Percentiles rank a stretch among this genome's conserved stretches.
phyloP scores from a whole-genome alignment of 1,140 invertebrate species.

The Gyrodactylus salaris region DNA sequence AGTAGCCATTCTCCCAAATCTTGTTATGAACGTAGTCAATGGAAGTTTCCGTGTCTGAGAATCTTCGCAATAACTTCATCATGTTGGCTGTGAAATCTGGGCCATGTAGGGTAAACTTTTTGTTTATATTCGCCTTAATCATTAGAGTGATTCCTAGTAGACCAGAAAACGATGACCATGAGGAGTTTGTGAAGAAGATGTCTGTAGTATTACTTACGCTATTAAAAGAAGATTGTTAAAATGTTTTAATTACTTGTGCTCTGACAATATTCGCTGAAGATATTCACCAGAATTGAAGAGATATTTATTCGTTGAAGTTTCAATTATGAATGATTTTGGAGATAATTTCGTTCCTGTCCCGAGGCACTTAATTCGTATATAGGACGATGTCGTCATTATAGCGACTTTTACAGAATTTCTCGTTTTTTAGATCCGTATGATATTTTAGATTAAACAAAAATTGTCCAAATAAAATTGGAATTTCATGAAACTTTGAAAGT shows the following conservation, averaged over 20 bases:
- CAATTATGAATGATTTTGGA: background rate
- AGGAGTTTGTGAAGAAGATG: background rate
- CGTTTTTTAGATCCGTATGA: background rate
- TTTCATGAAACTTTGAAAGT: too few relatives aligned
- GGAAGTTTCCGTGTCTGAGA: background rate
- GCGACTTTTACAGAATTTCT: background rate
- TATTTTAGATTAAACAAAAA: background rate
- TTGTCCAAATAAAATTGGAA: background rate
- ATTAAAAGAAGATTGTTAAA: background rate
- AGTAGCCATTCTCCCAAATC: background rate
- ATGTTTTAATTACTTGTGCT: background rate
- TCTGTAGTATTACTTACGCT: background rate
- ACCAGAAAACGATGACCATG: background rate
- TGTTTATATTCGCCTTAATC: background rate
- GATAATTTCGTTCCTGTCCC: background rate
- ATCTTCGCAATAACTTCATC: background rate
- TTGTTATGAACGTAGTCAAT: background rate
- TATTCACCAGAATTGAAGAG: background rate
- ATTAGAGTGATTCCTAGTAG: background rate
- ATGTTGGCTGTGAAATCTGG: background rate
- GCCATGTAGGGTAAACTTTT: background rate
- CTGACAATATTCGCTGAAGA: background rate
- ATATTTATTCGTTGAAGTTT: background rate
- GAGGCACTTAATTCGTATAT: background rate
- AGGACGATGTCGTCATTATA: background rate